Evolutionary conservation across 2,797 vertebrate genomes (phyloP).

Genomic region (Sciurus vulgaris): DNA sequence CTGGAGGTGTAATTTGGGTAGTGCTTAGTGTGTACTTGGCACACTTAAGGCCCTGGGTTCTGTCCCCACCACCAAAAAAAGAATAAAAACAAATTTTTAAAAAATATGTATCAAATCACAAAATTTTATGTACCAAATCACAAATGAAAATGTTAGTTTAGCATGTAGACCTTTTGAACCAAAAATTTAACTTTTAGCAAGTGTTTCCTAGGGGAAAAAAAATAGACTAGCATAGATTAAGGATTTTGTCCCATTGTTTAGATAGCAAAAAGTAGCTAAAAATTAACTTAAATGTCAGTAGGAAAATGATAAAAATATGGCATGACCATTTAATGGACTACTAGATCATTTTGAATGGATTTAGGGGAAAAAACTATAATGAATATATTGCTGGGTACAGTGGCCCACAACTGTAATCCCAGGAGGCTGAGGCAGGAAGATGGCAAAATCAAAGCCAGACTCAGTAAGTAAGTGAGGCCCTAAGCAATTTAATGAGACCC

Average conservation of each 20-base stretch:
- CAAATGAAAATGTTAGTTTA: conserved; percentile 38
- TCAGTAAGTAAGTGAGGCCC: no score
- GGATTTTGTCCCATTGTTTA: conserved; percentile 24
- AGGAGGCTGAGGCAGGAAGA: no score
- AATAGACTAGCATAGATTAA: conserved; percentile 1
- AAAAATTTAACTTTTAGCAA: conserved; percentile 1
- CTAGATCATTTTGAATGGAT: conserved; percentile 20
- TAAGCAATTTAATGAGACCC: no score
- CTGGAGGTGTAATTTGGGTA: no score
- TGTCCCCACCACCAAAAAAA: no score
- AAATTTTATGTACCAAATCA: background rate
- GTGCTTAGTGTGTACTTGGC: no score
- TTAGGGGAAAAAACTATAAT: background rate
- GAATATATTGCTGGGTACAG: no score
- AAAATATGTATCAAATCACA: no score
- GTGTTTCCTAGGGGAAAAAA: background rate
- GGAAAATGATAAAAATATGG: conserved; percentile 24
- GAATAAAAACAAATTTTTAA: no score
- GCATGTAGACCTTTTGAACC: background rate
- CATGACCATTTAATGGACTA: conserved; percentile 19
- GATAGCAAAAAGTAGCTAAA: background rate
- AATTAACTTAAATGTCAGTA: background rate
- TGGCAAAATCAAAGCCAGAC: no score
- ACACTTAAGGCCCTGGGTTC: no score
- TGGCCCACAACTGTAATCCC: no score